Conservation (phyloP, 2,888 invertebrate species). For the Limnephilus auricula region DNA sequence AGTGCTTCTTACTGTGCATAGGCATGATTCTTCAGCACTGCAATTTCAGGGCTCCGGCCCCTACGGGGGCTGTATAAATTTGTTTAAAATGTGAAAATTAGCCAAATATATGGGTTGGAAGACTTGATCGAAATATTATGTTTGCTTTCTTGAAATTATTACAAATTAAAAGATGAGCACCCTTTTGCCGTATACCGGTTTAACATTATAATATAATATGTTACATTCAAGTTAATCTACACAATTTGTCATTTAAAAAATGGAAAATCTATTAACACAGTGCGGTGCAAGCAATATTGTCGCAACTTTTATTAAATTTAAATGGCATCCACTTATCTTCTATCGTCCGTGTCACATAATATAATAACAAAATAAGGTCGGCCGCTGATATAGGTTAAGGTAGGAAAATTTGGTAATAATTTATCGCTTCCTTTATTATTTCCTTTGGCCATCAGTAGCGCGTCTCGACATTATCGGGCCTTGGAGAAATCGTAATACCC, state of each 20-base stretch:
- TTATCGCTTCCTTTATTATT: neutral
- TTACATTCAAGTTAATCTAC: neutral
- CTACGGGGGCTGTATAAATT: too few species aligned
- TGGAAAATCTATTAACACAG: neutral
- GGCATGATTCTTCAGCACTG: too few species aligned
- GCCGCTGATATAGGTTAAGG: neutral
- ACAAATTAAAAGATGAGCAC: too few species aligned
- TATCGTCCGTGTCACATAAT: neutral
- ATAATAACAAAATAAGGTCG: neutral
- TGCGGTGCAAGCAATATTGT: neutral
- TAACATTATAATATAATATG: too few species aligned
- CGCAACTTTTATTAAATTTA: neutral
- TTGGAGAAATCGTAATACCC: neutral
- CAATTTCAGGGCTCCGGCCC: too few species aligned
- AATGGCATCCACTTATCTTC: neutral
- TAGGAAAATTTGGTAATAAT: slow-evolving; percentile 2
- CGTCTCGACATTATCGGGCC: neutral
- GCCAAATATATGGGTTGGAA: too few species aligned
- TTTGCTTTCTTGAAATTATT: too few species aligned
- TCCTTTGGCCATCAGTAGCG: neutral
- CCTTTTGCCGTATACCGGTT: too few species aligned
- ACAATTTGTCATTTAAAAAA: neutral
- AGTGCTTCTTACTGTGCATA: too few species aligned
- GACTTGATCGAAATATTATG: too few species aligned
- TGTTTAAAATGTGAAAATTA: too few species aligned